These are phyloP conservation scores for Zaprionus taronus DNA, from an alignment of 1,140 invertebrate genomes.

Conservation along the genomic window DNA sequence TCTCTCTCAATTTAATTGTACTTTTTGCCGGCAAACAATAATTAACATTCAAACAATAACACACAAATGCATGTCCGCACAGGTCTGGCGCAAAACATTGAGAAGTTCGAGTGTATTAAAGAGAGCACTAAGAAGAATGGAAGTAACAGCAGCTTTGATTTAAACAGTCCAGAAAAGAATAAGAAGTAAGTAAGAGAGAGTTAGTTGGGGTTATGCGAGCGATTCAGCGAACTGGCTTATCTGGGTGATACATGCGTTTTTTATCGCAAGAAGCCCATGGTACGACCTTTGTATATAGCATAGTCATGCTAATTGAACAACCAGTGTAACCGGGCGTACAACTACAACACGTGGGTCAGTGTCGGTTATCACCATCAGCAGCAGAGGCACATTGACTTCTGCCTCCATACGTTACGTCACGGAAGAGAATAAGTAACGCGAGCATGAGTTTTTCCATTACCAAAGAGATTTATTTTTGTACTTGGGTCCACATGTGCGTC, in stretches of 20 bases:
- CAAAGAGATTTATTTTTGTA: conserved; percentile 60
- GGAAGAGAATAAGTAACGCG: conserved; percentile 24
- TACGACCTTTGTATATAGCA: conserved; percentile 61
- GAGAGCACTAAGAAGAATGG: conserved; percentile 71
- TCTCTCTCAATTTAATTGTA: conserved; percentile 10
- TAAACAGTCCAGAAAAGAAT: conserved; percentile 79
- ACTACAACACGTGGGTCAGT: conserved; percentile 68
- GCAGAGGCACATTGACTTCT: conserved; percentile 47
- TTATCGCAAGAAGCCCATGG: conserved; percentile 44
- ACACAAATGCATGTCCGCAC: conserved; percentile 35
- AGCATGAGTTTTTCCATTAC: conserved; percentile 35
- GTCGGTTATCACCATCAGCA: conserved; percentile 61
- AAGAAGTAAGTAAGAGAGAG: conserved; percentile 71
- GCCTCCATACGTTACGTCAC: conserved; percentile 53
- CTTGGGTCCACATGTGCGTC: conserved; percentile 41
- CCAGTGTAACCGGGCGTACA: conserved; percentile 16
- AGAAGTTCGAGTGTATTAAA: conserved; percentile 84
- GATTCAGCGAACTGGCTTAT: not conserved
- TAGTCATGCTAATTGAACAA: conserved; percentile 61
- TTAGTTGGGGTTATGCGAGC: conserved; percentile 36
- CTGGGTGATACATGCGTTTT: conserved; percentile 40
- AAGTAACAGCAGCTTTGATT: conserved; percentile 57
- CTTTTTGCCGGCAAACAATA: conserved; percentile 57
- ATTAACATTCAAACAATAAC: conserved; percentile 61
- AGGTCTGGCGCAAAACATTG: conserved; percentile 85